phyloP scores from a whole-genome alignment of 2,888 invertebrate species.

The Blastobasis adustella region DNA sequence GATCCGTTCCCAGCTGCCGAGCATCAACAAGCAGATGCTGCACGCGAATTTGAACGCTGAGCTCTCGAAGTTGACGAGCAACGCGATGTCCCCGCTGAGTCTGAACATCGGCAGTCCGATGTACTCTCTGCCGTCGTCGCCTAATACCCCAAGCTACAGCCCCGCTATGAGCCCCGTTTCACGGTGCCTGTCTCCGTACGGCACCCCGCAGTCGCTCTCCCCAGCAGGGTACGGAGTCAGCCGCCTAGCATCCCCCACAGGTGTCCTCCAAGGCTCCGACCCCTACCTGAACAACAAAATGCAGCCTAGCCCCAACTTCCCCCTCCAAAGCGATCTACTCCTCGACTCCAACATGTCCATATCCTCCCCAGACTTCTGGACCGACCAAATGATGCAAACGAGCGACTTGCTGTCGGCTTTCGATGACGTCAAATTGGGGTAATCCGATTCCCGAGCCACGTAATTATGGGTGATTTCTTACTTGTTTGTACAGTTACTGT shows the following conservation, averaged over 20 bases:
- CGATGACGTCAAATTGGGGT: constrained; percentile 53
- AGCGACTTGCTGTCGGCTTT: constrained; percentile 55
- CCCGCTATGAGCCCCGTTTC: constrained; percentile 56
- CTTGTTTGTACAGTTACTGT: too few species aligned
- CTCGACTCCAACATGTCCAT: constrained; percentile 42
- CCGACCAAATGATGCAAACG: constrained; percentile 53
- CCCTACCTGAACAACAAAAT: constrained; percentile 59
- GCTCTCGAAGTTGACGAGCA: constrained; percentile 11
- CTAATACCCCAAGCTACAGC: constrained; percentile 44
- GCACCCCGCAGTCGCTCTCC: constrained; percentile 55
- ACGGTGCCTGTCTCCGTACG: constrained; percentile 50
- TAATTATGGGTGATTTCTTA: constrained; percentile 37
- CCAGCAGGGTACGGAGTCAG: constrained; percentile 47
- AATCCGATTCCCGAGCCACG: not conserved
- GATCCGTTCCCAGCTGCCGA: constrained; percentile 21
- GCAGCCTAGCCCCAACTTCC: constrained; percentile 52
- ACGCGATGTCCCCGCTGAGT: constrained; percentile 53
- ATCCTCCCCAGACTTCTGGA: constrained; percentile 49
- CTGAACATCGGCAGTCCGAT: constrained; percentile 51
- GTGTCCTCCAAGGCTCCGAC: constrained; percentile 48
- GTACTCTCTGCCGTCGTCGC: constrained; percentile 55
- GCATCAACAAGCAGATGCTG: constrained; percentile 19
- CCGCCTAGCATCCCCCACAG: constrained; percentile 43
- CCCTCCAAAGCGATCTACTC: constrained; percentile 40
- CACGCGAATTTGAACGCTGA: constrained; percentile 21